Conservation (phyloP, 2,113 vertebrate species). For the Junco hyemalis region DNA sequence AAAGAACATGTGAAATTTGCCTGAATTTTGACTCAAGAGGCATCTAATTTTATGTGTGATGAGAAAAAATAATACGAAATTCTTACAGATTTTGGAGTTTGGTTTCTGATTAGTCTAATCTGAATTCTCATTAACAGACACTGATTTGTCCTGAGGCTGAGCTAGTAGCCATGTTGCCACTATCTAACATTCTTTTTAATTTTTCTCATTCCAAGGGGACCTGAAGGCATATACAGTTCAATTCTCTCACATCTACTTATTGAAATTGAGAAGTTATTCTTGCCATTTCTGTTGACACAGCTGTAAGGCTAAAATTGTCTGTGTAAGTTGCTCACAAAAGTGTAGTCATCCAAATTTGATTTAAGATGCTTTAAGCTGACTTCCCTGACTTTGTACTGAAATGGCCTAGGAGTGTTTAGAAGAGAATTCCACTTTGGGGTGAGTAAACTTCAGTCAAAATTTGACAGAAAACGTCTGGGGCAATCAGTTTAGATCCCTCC, state of each 20-base stretch:
- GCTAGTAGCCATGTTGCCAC: background rate
- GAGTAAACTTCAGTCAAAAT: background rate
- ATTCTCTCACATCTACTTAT: background rate
- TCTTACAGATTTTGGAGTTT: background rate
- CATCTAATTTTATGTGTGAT: background rate
- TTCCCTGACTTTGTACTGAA: background rate
- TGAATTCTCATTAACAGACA: background rate
- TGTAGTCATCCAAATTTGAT: conserved; percentile 21
- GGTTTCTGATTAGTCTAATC: background rate
- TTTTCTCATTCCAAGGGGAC: background rate
- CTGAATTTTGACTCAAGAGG: background rate
- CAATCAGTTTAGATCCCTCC: background rate
- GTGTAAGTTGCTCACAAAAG: background rate
- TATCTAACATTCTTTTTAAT: background rate
- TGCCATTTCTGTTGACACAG: conserved; percentile 36
- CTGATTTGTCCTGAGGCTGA: background rate
- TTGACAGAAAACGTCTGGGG: background rate
- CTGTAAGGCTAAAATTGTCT: conserved; percentile 22
- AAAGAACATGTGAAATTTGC: background rate
- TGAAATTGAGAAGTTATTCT: conserved; percentile 13
- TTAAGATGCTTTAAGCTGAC: conserved; percentile 1
- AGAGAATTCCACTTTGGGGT: background rate
- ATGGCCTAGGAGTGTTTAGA: background rate
- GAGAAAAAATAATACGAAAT: background rate
- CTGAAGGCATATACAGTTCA: background rate